Evolutionary conservation across 2,888 invertebrate species (phyloP), one percentile per base, ranked within the genome.

Genomic region (Thecophora atra): DNA sequence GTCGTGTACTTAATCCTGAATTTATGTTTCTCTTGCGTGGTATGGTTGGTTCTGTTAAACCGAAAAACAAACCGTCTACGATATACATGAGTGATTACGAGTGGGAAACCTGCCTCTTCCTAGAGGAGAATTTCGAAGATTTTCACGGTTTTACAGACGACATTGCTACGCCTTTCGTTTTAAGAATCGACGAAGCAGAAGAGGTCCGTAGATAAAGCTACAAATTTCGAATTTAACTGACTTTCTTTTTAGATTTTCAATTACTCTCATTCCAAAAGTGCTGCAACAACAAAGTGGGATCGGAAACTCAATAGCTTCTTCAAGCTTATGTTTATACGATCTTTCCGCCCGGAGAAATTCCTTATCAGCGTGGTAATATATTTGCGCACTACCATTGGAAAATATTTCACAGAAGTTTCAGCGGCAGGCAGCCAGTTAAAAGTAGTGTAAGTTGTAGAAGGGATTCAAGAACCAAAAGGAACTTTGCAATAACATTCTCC

Each of bases 21-120:
- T 95, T 94, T 91, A 91, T 91, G 83, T 96, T 92, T 82, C 88
- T 97, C 70, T 87, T 96, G 0, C 89, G 95, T 52, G 96, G 95
- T 1, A 87, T 92, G 37, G 88, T 91, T 0, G 91, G 90, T 6
- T 86, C 89, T 81, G 87, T 88, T 72, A 85, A 88, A 21, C 30
- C n/a, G 15, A 87, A 87, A 0, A 88, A 89, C 63, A 92, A 91
- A 80, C 94, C 94, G 0, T 83, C 88, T 0, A 64, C 69, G 3
- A 11, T 81, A 0, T 74, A 78, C 2, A 80, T 96, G 62, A 89
- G 89, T 0, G 91, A 92, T 37, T 84, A 87, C 24, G 91, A 91
- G 87, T 96, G 96, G 96, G 86, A 90, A 11, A 86, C 89, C 0
- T 89, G 89, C 0, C 87, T 91, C 79, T 93, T 90, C 81, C 83